Conservation (phyloP, 2,113 vertebrate species). For the Panthera leo region DNA sequence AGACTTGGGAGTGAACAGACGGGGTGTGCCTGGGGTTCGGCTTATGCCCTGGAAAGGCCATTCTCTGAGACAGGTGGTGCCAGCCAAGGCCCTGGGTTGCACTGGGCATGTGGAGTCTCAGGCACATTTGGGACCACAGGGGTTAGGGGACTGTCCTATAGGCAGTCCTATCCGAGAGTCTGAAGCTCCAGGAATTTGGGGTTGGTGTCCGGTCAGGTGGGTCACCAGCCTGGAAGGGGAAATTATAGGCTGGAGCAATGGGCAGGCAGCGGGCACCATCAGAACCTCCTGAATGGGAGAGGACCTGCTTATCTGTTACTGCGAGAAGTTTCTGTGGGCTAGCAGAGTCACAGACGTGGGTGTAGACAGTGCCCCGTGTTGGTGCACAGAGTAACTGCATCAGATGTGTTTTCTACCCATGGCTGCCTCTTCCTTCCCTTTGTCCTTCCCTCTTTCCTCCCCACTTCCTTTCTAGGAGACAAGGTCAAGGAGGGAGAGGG, state of each 20-base stretch:
- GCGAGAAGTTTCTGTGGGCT: not conserved
- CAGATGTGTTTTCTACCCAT: rapidly evolving
- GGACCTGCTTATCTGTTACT: too few species aligned
- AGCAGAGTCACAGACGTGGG: rapidly evolving
- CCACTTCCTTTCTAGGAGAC: not conserved
- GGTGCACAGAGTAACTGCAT: not conserved
- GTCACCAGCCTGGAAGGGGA: not conserved
- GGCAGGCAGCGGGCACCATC: not conserved
- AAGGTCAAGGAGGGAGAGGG: not conserved
- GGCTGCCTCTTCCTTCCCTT: not conserved
- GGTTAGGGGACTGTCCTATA: not conserved
- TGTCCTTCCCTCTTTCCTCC: not conserved
- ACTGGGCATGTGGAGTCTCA: rapidly evolving
- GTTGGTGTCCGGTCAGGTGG: not conserved
- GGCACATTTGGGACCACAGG: not conserved
- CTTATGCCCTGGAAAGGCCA: not conserved
- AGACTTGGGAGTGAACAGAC: rapidly evolving
- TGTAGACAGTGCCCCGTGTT: rapidly evolving
- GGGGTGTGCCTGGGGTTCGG: rapidly evolving
- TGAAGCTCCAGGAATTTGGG: not conserved
- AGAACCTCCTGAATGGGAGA: not conserved
- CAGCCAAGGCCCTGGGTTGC: not conserved
- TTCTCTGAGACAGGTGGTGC: not conserved
- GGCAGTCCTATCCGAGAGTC: not conserved
- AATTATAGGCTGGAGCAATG: not conserved